Base-by-base conservation (phyloP, 1,140 invertebrate genomes). In the Zaprionus capensis region DNA sequence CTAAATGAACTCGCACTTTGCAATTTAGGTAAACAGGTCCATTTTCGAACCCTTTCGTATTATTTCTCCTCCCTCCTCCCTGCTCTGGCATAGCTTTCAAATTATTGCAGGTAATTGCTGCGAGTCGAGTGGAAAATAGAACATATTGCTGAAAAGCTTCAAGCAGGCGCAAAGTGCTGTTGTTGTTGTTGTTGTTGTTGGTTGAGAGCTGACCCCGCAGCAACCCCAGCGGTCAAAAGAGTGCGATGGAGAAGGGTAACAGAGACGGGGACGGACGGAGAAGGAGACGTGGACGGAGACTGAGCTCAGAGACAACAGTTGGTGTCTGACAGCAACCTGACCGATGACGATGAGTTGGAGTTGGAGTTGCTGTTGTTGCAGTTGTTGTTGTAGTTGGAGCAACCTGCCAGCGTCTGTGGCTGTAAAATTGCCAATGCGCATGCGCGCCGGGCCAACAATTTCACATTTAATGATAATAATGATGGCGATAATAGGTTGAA, bases 381-480 rank as follows among this genome's bases (percentile, higher is more conserved):
- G 67, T 36, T 59, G 55, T 36, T 41, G 38, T 58, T 65, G 36
- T n/a, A 55, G 64, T 53, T 58, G 70, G 41, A 72, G 63, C 66
- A 77, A 77, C 70, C 70, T 77, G 75, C 58, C 61, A 61, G 63
- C 22, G 59, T 58, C 28, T 38, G 68, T 58, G 69, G 71, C 74
- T 88, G 74, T 90, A 79, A 85, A 88, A 88, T 88, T 90, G 86
- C 70, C 83, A 86, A 86, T 86, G 83, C 84, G 83, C 82, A 84
- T 81, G 85, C 81, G 85, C 85, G 71, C 73, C 46, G 58, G 62
- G 71, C 68, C 85, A 85, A 91, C 83, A 91, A 91, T 91, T 91
- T 91, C 79, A 81, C 79, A 91, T 91, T 88, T 82, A 91, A 84
- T 82, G 88, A 91, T 91, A 91, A 91, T 91, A 91, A 91, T 88